Evolutionary conservation across 2,113 vertebrate genomes (phyloP), one percentile per base, ranked within the genome.

Genomic region (Salminus brasiliensis): DNA sequence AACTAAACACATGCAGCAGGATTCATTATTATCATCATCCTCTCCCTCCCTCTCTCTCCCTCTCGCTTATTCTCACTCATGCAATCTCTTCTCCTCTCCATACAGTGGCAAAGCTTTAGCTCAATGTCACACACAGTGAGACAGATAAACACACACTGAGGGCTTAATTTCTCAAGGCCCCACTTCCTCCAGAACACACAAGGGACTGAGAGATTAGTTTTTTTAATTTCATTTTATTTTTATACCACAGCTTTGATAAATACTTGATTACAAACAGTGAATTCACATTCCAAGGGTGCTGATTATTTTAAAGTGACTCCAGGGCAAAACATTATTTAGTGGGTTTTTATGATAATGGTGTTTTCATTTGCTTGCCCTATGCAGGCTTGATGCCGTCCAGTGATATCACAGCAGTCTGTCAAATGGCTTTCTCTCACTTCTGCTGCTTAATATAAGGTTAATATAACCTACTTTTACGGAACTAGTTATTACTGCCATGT

Each of bases 291-390:
- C 57, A 53, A 5, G n/a, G 21, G 43, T 65, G 23, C 59, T 66
- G 74, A 76, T 36, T 66, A 65, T 76, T 75, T 74, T 62, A 45
- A 30, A n/a, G 16, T 36, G 4, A 47, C 36, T 74, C 25, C 15
- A 74, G 39, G 27, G 16, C 25, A 29, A 74, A 74, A 43, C 23
- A 59, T 43, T 59, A 30, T 4, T 30, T 11, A n/a, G 34, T 39
- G 8, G 41, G n/a, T n/a, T 60, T 25, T 60, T 10, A 73, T 41
- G 32, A 39, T 55, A 27, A 21, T 53, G 36, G 32, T 36, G 29
- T 36, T 62, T 63, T 34, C 18, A 36, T 34, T 34, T 9, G 9
- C 9, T 63, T 34, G 16, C 29, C 5, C 30, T 55, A 25, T 55
- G 13, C n/a, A 10, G 52, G 23, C 9, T 25, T 23, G 52, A 9